Evolutionary conservation across 1,140 invertebrate genomes (phyloP).

Genomic region (Musca domestica): DNA sequence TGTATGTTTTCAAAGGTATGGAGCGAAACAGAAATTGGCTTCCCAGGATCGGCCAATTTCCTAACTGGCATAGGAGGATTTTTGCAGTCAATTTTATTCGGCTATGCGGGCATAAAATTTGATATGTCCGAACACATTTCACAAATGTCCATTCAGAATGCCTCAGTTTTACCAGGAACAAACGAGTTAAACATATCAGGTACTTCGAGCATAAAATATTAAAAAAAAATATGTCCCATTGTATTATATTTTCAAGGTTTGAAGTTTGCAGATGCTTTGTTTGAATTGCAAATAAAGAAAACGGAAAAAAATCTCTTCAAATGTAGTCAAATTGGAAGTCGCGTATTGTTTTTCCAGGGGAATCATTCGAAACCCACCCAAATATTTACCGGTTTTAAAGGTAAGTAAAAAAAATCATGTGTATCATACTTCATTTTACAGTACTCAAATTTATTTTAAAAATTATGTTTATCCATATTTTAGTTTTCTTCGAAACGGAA

Average conservation of each 20-base stretch:
- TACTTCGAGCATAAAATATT: conserved; percentile 3
- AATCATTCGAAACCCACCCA: no score
- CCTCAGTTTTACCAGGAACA: not conserved
- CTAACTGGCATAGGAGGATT: conserved; percentile 61
- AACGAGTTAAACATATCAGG: conserved; percentile 18
- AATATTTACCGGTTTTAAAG: not conserved
- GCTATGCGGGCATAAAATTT: conserved; percentile 58
- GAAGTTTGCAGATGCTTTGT: conserved; percentile 18
- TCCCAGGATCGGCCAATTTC: conserved; percentile 58
- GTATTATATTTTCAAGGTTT: conserved; percentile 2
- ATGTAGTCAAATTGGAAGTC: conserved; percentile 7
- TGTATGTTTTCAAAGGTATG: conserved; percentile 54
- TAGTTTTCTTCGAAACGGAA: conserved; percentile 8
- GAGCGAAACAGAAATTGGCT: conserved; percentile 57
- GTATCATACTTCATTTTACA: no score
- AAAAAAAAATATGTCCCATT: not conserved
- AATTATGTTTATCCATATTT: not conserved
- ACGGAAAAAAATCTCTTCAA: not conserved
- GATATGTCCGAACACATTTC: conserved; percentile 41
- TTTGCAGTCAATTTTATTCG: conserved; percentile 58
- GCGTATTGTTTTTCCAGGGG: no score
- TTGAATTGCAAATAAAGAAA: conserved; percentile 5
- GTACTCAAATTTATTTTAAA: no score
- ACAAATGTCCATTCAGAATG: not conserved
- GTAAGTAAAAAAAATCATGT: conserved; percentile 19